Base-by-base conservation (phyloP, 2,113 vertebrate species). In the Festucalex cinctus region DNA sequence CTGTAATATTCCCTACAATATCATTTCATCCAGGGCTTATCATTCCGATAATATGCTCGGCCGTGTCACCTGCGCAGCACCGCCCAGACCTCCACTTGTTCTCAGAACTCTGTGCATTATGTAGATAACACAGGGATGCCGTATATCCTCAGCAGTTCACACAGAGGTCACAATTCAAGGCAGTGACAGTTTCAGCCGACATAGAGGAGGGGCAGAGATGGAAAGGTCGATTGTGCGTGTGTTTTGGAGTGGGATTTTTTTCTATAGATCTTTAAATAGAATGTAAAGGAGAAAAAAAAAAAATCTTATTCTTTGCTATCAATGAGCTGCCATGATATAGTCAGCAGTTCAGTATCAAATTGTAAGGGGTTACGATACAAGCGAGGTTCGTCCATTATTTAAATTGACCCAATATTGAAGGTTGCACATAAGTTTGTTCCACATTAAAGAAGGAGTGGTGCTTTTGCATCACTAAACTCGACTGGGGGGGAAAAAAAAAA, bases 81-180 rank as follows among this genome's bases (percentile, higher is more conserved):
- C 9, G 22, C n/a, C 13, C 53, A 56, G 24, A 14, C 41, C 71
- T 65, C 49, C 71, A 76, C 72, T 39, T 80, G 58, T 83, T 82
- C 70, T 78, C 75, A 79, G 78, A 87, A 90, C 86, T 78, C 88
- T 83, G 88, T 91, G 90, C 81, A 91, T 91, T 93, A 88, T 91
- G 83, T 89, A 92, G 71, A 90, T 92, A 94, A 93, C 83, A 76
- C 60, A 13, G 66, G 85, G 83, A 91, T 77, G 83, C 89, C 91
- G 83, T 93, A 87, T 91, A 88, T 90, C 86, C 75, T 62, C 80
- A 1, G 80, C 82, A 90, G 94, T 93, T 96, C 92, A 94, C 81
- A 83, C 80, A 14, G 86, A 77, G 94, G 94, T 94, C 92, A 83
- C 86, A 88, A 83, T 87, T 93, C n/a, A n/a, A 90, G 92, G 89